Base-by-base conservation (phyloP, 2,113 vertebrate species). In the Eolophus roseicapilla region DNA sequence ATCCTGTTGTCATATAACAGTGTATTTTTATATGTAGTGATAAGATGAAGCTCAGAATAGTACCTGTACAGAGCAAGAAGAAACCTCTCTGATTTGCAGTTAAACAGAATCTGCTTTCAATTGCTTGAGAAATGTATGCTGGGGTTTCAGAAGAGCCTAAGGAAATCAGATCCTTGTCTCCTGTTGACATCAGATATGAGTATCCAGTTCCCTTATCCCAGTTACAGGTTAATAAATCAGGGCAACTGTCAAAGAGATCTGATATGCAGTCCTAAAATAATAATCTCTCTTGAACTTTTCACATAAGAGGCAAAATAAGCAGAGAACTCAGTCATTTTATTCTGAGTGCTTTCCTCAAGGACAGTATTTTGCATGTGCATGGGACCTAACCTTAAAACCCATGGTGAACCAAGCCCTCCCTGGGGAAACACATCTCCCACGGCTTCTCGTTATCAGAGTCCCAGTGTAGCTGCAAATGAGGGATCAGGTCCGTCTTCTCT, bases 251-350 rank as follows among this genome's bases (percentile, higher is more conserved):
- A 85, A 47, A 86, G 69, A 55, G 33, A 55, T 69, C 18, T 82
- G 65, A 79, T 68, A 25, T 8, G n/a, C 35, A 71, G 20, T 76
- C 49, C 37, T 92, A 73, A 87, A 92, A 82, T 68, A 91, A 86
- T 84, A 64, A 81, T 92, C 59, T 81, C 16, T 64, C 57, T 87
- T 91, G 63, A 94, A 57, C 53, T 90, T 90, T 89, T 33, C 52
- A 50, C 31, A 0, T 55, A 81, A 79, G 44, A 73, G 41, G 41
- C 11, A 89, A 82, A 91, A 57, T 57, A 84, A 75, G 62, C 67
- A 62, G 15, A 70, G 41, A 73, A 78, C 33, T 84, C 39, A 65
- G 14, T 43, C 8, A 33, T 57, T 88, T 90, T 71, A 25, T 81
- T 89, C 53, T 15, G 33, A 84, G 28, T 62, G 6, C 13, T 87